Conservation (phyloP, 2,888 invertebrate genomes). For the Epirrhoe alternata region DNA sequence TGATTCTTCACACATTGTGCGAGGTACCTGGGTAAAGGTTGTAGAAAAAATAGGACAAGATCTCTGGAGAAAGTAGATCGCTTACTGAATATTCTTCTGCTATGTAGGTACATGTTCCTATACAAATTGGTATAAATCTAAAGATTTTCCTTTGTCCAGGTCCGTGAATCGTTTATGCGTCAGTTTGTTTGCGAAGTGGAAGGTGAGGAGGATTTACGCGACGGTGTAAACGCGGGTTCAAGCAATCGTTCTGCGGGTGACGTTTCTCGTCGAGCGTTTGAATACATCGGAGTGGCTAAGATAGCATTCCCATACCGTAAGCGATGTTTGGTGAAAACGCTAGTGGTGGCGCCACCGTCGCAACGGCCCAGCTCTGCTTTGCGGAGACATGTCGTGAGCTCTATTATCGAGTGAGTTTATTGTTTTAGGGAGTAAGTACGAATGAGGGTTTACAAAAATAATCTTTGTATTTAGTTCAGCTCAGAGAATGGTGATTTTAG, state of each 20-base stretch:
- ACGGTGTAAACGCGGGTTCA: constrained; percentile 62
- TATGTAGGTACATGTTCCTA: too few relatives aligned
- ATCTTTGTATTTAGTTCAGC: too few relatives aligned
- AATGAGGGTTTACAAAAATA: too few relatives aligned
- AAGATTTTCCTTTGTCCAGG: constrained; percentile 69
- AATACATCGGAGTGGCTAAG: constrained; percentile 74
- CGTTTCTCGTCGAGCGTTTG: constrained; percentile 70
- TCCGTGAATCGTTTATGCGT: constrained; percentile 99
- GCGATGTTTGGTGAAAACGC: constrained; percentile 92
- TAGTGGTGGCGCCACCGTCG: constrained; percentile 93
- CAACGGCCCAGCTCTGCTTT: constrained; percentile 92
- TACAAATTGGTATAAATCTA: too few relatives aligned
- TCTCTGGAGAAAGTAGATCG: too few relatives aligned
- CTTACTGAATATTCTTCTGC: too few relatives aligned
- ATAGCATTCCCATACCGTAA: constrained; percentile 89
- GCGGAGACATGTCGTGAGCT: constrained; percentile 92
- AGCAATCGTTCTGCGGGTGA: constrained; percentile 52
- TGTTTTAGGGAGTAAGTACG: background rate
- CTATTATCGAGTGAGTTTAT: constrained; percentile 91
- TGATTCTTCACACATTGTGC: too few relatives aligned
- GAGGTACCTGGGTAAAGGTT: too few relatives aligned
- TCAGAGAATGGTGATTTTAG: too few relatives aligned
- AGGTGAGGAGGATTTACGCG: constrained; percentile 88
- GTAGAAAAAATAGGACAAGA: too few relatives aligned
- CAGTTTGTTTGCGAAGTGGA: constrained; percentile 97